phyloP scores from a whole-genome alignment of 2,888 invertebrate species.

The Deladenus siricidicola region DNA sequence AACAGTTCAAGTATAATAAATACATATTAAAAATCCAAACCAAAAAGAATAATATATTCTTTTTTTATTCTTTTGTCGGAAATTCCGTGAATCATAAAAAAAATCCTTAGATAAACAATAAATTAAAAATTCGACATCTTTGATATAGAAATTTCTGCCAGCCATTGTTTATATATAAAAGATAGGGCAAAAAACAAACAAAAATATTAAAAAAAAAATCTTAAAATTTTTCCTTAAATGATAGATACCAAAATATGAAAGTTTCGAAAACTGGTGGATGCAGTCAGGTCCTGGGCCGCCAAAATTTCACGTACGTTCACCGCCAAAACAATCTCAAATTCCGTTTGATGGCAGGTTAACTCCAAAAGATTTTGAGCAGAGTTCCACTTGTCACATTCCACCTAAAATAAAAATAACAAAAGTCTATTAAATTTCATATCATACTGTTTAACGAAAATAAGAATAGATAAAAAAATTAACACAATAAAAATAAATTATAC shows the following conservation, averaged over 20 bases:
- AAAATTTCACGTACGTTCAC: constrained; percentile 26
- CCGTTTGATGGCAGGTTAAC: background rate
- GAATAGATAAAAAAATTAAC: background rate
- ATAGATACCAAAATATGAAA: constrained; percentile 31
- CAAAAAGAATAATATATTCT: too few relatives aligned
- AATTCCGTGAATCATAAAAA: too few relatives aligned
- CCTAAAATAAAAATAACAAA: constrained; percentile 12
- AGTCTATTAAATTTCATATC: constrained; percentile 4
- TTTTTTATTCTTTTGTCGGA: too few relatives aligned
- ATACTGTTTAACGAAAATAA: background rate
- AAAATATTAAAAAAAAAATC: too few relatives aligned
- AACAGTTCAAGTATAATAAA: too few relatives aligned
- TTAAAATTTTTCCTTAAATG: background rate
- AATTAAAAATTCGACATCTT: too few relatives aligned
- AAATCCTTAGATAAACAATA: too few relatives aligned
- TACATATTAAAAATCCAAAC: constrained; percentile 4
- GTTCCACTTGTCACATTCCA: constrained; percentile 27
- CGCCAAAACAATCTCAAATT: constrained; percentile 6
- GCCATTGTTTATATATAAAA: too few relatives aligned
- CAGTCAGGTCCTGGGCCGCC: constrained; percentile 20
- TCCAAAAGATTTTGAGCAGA: constrained; percentile 11
- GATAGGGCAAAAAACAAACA: too few relatives aligned
- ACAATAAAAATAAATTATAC: constrained; percentile 14
- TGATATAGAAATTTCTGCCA: too few relatives aligned
- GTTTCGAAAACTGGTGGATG: constrained; percentile 18